Evolutionary conservation across 23 tunicate genomes (phyloP).

Genomic region (Halocynthia roretzi): DNA sequence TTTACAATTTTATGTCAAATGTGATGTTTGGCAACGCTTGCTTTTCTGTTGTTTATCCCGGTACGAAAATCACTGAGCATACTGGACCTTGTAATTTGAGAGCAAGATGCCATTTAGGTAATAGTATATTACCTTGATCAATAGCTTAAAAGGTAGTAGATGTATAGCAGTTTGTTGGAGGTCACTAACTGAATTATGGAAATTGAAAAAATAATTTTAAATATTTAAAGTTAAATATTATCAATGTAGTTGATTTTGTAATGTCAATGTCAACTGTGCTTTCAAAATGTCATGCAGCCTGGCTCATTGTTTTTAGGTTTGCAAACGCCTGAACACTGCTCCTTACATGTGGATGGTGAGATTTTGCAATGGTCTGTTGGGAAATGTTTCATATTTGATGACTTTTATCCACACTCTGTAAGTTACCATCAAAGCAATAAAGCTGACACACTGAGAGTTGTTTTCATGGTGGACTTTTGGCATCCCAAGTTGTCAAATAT

Average conservation of each 20-base stretch:
- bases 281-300: neutral
- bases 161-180: neutral
- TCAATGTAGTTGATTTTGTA: too few relatives aligned
- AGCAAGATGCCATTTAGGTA: conserved; percentile 79
- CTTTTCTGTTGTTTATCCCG: conserved; percentile 68
- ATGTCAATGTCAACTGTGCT: too few relatives aligned
- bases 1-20: conserved; percentile 19
- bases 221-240: too few relatives aligned
- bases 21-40: conserved; percentile 83
- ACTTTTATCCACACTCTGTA: conserved; percentile 64
- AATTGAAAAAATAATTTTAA: too few relatives aligned
- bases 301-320: conserved; percentile 24
- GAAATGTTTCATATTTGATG: conserved; percentile 61
- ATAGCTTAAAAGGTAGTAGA: neutral
- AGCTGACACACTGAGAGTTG: conserved; percentile 8
- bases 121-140: neutral
- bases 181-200: too few relatives aligned
- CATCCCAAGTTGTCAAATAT: conserved; percentile 29
- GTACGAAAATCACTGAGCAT: conserved; percentile 58
- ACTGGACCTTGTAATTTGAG: conserved; percentile 81
- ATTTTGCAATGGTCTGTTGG: conserved; percentile 28
- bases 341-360: conserved; percentile 25
- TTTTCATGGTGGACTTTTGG: conserved; percentile 84
- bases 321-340: conserved; percentile 17
- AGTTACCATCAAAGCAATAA: neutral